Conservation (phyloP, 2,888 invertebrate species). For the Drosophila histrio region DNA sequence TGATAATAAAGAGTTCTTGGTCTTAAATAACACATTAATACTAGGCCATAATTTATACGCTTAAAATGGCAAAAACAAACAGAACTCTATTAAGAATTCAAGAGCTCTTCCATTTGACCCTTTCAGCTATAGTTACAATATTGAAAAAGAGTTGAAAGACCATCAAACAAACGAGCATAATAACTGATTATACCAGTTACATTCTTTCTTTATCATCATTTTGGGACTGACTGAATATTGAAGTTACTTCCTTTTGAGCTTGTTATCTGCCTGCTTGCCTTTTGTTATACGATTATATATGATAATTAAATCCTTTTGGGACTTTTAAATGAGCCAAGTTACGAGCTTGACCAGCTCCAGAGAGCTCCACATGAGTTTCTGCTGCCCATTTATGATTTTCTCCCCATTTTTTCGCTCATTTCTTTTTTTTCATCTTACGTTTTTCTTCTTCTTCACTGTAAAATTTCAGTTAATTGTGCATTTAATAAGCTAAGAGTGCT, state of each 20-base stretch:
- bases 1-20: too few relatives aligned
- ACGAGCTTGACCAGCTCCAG: background rate
- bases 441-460: slow-evolving; percentile 7
- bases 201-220: background rate
- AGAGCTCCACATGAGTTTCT: slow-evolving; percentile 1
- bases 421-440: too few relatives aligned
- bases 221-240: background rate
- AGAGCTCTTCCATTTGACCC: too few relatives aligned
- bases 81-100: too few relatives aligned
- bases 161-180: background rate
- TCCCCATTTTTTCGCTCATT: background rate
- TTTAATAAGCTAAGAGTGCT: slow-evolving; percentile 61
- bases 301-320: slow-evolving; percentile 40
- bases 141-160: background rate
- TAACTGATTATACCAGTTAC: slow-evolving; percentile 3
- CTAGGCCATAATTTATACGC: too few relatives aligned
- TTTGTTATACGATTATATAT: slow-evolving; percentile 31
- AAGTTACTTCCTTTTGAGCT: background rate
- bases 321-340: slow-evolving; percentile 1
- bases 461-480: slow-evolving; percentile 51
- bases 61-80: too few relatives aligned
- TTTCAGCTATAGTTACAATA: background rate
- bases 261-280: slow-evolving; percentile 7
- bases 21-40: too few relatives aligned
- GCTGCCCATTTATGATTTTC: background rate